Evolutionary conservation across 1,140 invertebrate species (phyloP), one percentile per base, ranked within the genome.

Genomic region (Drosophila carrolli): DNA sequence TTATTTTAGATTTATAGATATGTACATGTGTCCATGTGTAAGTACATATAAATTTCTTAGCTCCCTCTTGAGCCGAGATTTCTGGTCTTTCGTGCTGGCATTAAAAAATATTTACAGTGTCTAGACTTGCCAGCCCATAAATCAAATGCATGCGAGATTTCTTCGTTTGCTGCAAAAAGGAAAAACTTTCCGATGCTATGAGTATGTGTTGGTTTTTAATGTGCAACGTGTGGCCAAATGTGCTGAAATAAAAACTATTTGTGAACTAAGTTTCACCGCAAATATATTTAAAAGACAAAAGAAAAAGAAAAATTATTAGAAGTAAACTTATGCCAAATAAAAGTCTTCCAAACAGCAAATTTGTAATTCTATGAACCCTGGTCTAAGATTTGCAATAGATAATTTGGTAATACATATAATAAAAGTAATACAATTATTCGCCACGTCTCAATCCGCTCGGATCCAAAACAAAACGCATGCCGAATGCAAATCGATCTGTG

Each of bases 71-170:
- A 55, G 54, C 72, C 38, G 50, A 63, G 51, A 56, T 75, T 75
- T 63, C 59, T 75, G 50, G 37, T 61, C 41, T 46, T 53, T 66
- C 72, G 65, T 38, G 51, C 50, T 29, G 68, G 84, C 84, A 89
- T 84, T 89, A 89, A 89, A 89, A 89, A 89, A 89, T 89, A 89
- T 89, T 89, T 89, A 89, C 84, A 89, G 70, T 89, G 84, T 89
- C 84, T 89, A 89, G 84, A 89, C 84, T 89, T 81, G 55, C 38
- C 77, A 47, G 46, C 44, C 48, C 77, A 89, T 89, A 89, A 89
- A 89, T 89, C 84, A 89, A 89, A 89, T 89, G 74, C 83, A 83
- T 70, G 56, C 55, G 27, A 60, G 63, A 14, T 37, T 65, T 35
- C 61, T 81, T 73, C 53, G 23, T 56, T 35, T 55, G 44, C 55